Percentiles rank a stretch among this genome's conserved stretches.
Conservation (phyloP, 2,888 invertebrate species). For the Cerastis leucographa region DNA sequence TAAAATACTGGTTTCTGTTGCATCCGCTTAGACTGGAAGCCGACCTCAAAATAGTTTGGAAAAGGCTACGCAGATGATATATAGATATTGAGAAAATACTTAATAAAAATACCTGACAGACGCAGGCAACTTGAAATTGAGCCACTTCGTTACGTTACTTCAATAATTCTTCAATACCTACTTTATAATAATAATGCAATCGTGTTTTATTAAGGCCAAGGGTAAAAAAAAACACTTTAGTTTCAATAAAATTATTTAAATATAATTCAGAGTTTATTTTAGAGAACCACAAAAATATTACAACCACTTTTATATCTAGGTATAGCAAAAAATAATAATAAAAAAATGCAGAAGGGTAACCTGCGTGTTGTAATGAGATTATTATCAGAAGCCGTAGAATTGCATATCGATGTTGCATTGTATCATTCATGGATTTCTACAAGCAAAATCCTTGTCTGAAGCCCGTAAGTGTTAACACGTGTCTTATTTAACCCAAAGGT, state of each 20-base stretch:
- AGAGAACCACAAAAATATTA: conserved; percentile 31
- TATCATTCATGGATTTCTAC: conserved; percentile 49
- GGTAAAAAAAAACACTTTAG: conserved; percentile 20
- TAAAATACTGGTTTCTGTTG: not conserved
- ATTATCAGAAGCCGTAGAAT: conserved; percentile 62
- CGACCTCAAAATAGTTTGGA: not conserved
- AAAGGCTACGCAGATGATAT: not conserved
- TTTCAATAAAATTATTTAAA: not conserved
- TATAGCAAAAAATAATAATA: not conserved
- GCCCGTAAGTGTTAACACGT: conserved; percentile 50
- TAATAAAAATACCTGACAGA: not conserved
- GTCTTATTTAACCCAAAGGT: conserved; percentile 40
- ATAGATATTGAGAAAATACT: not conserved
- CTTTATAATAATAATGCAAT: not conserved
- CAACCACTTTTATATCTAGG: not conserved
- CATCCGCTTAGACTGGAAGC: not conserved
- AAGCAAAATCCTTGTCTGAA: conserved; percentile 61
- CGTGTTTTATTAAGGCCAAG: not conserved
- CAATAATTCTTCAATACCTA: not conserved
- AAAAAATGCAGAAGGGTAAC: conserved; percentile 26
- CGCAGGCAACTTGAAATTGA: not conserved
- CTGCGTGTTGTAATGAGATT: conserved; percentile 58
- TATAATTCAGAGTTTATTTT: conserved; percentile 34
- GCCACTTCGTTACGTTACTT: too few species aligned
- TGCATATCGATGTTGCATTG: conserved; percentile 45